phyloP scores from a whole-genome alignment of 2,797 vertebrate species.

The Hippoglossus hippoglossus region DNA sequence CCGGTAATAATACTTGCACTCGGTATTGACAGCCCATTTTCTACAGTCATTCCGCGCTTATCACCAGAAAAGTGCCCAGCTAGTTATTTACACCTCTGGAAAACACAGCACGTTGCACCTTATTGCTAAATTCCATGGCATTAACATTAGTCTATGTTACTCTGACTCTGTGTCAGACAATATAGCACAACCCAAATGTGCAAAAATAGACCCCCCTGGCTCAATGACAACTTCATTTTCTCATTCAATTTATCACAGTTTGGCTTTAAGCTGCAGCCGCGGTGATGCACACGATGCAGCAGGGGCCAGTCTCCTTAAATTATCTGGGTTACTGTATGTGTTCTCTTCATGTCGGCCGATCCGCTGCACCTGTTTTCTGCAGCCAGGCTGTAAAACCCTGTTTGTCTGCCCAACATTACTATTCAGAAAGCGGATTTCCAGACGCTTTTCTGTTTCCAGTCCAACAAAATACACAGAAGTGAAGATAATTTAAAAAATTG shows the following conservation, averaged over 20 bases:
- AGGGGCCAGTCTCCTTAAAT: constrained; percentile 45
- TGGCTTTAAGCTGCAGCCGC: constrained; percentile 54
- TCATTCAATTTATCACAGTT: constrained; percentile 65
- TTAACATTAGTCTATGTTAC: constrained; percentile 38
- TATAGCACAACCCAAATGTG: constrained; percentile 47
- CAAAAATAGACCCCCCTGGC: constrained; percentile 47
- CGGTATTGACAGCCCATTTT: constrained; percentile 59
- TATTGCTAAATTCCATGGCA: constrained; percentile 33
- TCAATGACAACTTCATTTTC: constrained; percentile 64
- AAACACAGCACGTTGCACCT: constrained; percentile 10
- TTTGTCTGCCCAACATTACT: constrained; percentile 41
- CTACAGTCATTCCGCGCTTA: constrained; percentile 30
- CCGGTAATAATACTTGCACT: constrained; percentile 61
- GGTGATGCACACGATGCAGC: constrained; percentile 45
- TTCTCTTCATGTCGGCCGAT: constrained; percentile 35
- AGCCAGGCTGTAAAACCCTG: constrained; percentile 28
- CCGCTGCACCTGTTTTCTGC: constrained; percentile 32
- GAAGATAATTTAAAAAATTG: constrained; percentile 41
- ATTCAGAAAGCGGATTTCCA: constrained; percentile 38
- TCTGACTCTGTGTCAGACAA: constrained; percentile 48
- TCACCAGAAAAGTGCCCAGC: constrained; percentile 20
- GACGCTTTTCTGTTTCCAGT: constrained; percentile 35
- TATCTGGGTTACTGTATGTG: constrained; percentile 39
- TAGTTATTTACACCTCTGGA: constrained; percentile 42
- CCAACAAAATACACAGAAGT: constrained; percentile 23